Base-by-base conservation (phyloP, 1,140 invertebrate genomes). In the Harpegnathos saltator region DNA sequence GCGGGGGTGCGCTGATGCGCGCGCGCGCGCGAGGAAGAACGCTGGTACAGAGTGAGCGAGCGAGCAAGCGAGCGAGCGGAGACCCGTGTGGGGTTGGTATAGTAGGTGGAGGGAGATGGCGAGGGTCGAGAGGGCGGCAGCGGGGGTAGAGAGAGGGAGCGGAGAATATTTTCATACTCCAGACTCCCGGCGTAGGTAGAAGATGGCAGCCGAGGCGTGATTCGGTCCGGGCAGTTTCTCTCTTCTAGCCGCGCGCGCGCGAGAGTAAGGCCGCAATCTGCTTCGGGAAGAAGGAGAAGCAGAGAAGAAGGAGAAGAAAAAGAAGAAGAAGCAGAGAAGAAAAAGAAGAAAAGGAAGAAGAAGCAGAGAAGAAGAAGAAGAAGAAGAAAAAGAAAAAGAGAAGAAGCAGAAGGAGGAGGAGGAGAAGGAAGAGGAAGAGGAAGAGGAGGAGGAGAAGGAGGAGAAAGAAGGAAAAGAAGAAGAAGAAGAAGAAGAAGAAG, bases 121-220 rank as follows among this genome's bases (percentile, higher is more conserved):
- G 58, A 50, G 56, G 33, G 33, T 69, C 24, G 69, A 66, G 78
- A 50, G 50, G 72, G 74, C 59, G 68, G 78, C 65, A 84, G 88
- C 75, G 86, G 86, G 69, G 33, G 29, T 44, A 22, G 24, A 88
- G 84, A 88, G 90, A 85, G 86, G 81, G 88, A 92, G 83, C 66
- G 84, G 74, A 82, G 83, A 94, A 94, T 94, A 94, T 94, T 94
- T 94, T 94, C 92, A 93, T 94, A 93, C 90, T 92, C 91, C 87
- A 91, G 92, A 93, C 91, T 93, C 93, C 90, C 90, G 90, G 89
- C 90, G 90, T 89, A 89, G 91, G 93, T 93, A 93, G 93, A 94
- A 94, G 92, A 94, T 94, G 93, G 93, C 92, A 92, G 92, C 90
- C 92, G 90, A 91, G 89, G 91, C 89, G 92, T 92, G 90, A 94